Percentiles rank a stretch among this genome's conserved stretches.
Evolutionary conservation across 2,113 vertebrate species (phyloP).

Genomic region (Tetraodon nigroviridis): DNA sequence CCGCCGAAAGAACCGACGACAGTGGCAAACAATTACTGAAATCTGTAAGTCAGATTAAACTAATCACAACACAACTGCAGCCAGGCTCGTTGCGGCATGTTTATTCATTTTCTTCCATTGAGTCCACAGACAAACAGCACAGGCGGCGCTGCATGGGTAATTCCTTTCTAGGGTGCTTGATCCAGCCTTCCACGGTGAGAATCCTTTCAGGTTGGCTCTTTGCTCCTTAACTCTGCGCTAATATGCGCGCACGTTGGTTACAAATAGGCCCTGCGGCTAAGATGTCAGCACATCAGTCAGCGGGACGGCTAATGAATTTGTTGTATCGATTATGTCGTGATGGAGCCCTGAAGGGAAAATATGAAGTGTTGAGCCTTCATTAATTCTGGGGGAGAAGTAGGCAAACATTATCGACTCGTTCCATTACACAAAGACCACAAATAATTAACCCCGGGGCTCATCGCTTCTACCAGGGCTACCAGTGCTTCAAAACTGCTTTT

Average conservation of each 20-base stretch:
- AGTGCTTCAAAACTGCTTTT: constrained; percentile 46
- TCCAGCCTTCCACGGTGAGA: neutral
- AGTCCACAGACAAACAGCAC: constrained; percentile 26
- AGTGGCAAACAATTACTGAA: neutral
- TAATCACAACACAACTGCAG: constrained; percentile 9
- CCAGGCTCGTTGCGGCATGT: constrained; percentile 16
- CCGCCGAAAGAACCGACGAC: neutral
- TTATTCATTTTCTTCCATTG: constrained; percentile 16
- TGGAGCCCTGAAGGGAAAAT: constrained; percentile 49
- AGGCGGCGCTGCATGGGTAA: constrained; percentile 12
- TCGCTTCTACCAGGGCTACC: constrained; percentile 30
- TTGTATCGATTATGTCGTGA: constrained; percentile 65
- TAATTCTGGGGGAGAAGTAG: constrained; percentile 56
- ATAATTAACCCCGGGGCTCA: constrained; percentile 62
- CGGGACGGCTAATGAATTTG: constrained; percentile 60
- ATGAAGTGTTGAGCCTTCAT: constrained; percentile 67
- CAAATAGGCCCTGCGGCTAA: constrained; percentile 45
- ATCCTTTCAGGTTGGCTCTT: constrained; percentile 36
- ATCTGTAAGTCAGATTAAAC: constrained; percentile 19
- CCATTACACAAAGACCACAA: constrained; percentile 62
- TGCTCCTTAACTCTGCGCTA: constrained; percentile 43
- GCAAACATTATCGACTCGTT: constrained; percentile 65
- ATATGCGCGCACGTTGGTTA: constrained; percentile 61
- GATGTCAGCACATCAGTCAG: constrained; percentile 58
- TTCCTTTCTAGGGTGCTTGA: constrained; percentile 31